Percentiles rank a stretch among this genome's conserved stretches.
phyloP scores from a whole-genome alignment of 2,888 invertebrate species.

The Acrocera orbiculus region DNA sequence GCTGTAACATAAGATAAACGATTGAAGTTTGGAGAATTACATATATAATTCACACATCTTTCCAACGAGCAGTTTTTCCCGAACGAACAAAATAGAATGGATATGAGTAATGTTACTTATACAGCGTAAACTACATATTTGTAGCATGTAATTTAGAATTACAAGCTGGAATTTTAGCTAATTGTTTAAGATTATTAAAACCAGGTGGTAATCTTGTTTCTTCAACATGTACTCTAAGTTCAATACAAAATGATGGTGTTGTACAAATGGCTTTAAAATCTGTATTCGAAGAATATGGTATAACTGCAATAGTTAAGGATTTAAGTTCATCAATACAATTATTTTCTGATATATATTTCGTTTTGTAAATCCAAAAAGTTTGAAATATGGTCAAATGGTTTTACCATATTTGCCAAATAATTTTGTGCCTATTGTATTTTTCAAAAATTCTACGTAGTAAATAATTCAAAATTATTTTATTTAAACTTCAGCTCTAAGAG shows the following conservation, averaged over 20 bases:
- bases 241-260: conserved; percentile 94
- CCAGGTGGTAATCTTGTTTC: conserved; percentile 83
- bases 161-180: conserved; percentile 58
- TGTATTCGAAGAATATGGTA: conserved; percentile 48
- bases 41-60: no score
- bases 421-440: conserved; percentile 92
- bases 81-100: no score
- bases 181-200: conserved; percentile 25
- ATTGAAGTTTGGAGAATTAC: no score
- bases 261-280: conserved; percentile 68
- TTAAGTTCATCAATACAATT: conserved; percentile 43
- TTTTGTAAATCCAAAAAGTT: conserved; percentile 38
- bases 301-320: conserved; percentile 56
- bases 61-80: no score
- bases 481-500: no score
- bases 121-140: no score
- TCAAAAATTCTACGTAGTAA: no score
- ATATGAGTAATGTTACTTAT: no score
- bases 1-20: no score
- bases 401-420: conserved; percentile 66
- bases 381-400: conserved; percentile 76
- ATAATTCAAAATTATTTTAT: no score
- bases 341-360: conserved; percentile 43
- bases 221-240: conserved; percentile 89
- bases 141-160: no score